Evolutionary conservation across 2,888 invertebrate genomes (phyloP).

Genomic region (Diarsia mendica): DNA sequence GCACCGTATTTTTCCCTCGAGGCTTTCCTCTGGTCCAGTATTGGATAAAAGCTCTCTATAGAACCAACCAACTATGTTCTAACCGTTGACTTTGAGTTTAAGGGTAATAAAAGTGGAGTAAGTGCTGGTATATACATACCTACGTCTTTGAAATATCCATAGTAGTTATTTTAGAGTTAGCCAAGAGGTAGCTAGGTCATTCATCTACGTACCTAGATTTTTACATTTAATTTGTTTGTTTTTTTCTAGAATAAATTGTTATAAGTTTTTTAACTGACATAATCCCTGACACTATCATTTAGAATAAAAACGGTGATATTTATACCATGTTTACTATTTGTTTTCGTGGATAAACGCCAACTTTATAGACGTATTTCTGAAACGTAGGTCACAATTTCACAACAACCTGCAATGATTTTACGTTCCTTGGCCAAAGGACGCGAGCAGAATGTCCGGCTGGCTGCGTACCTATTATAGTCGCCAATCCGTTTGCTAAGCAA

Average conservation of each 20-base stretch:
- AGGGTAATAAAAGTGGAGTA: slow-evolving; percentile 4
- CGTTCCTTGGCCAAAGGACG: neutral
- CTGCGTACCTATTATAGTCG: slow-evolving; percentile 33
- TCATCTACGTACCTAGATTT: neutral
- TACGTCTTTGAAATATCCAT: neutral
- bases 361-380: neutral
- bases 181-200: neutral
- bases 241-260: neutral
- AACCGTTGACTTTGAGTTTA: slow-evolving; percentile 10
- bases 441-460: slow-evolving; percentile 8
- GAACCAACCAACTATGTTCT: slow-evolving; percentile 19
- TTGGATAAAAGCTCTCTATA: slow-evolving; percentile 29
- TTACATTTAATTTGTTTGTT: neutral
- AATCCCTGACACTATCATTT: no score
- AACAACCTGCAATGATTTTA: slow-evolving; percentile 11
- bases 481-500: slow-evolving; percentile 47
- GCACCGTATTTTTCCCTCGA: slow-evolving; percentile 37
- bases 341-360: no score
- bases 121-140: neutral
- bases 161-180: neutral
- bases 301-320: no score
- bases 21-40: slow-evolving; percentile 31
- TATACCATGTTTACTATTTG: no score
- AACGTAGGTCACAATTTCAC: neutral
- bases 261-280: neutral